Evolutionary conservation across 2,797 vertebrate genomes (phyloP).

Genomic region (Halcyon chelicuti): DNA sequence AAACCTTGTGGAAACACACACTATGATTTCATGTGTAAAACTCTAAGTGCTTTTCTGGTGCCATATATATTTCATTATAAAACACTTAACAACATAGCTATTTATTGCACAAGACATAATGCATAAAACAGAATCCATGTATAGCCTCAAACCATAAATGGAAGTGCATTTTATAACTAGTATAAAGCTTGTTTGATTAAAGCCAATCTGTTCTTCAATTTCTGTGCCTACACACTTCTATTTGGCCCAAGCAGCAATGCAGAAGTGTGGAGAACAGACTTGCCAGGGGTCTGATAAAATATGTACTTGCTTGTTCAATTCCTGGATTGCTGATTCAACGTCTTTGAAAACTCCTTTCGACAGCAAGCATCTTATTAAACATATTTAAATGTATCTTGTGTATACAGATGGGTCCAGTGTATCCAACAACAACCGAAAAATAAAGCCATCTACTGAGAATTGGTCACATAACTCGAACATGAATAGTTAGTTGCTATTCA

Average conservation of each 20-base stretch:
- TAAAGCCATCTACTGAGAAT: not conserved
- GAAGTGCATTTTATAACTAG: not conserved
- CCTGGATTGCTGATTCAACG: not conserved
- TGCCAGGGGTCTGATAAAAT: slow-evolving; percentile 2
- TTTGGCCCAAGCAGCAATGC: not conserved
- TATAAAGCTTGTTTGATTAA: not conserved
- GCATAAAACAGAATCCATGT: not conserved
- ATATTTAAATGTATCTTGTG: slow-evolving; percentile 8
- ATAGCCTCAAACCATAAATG: not conserved
- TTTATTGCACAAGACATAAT: not conserved
- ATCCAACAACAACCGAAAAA: slow-evolving; percentile 10
- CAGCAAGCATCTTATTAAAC: not conserved
- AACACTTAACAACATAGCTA: not conserved
- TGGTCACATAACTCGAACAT: not conserved
- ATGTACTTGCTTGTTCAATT: not conserved
- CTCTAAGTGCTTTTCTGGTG: not conserved
- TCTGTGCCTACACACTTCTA: not conserved
- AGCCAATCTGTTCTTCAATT: not conserved
- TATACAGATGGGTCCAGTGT: not conserved
- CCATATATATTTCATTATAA: slow-evolving; percentile 10
- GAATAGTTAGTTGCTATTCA: not conserved
- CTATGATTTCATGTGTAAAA: not conserved
- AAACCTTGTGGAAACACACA: not conserved
- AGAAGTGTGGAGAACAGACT: not conserved
- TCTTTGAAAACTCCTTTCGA: not conserved